Base-by-base conservation (phyloP, 2,113 vertebrate genomes). In the Verasper variegatus region DNA sequence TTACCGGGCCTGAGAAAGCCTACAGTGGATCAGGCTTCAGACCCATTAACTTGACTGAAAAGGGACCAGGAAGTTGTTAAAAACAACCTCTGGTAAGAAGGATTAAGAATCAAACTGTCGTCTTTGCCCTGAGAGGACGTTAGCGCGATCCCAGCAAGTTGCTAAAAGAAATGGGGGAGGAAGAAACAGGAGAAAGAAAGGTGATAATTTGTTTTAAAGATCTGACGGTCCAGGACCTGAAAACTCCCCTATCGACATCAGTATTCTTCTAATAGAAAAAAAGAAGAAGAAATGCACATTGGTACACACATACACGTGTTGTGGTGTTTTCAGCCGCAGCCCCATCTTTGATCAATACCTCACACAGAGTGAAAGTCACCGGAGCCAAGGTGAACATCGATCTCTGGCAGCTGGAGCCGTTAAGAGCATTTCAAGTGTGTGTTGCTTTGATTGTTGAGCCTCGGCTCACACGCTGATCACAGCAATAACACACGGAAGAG, bases 1-100 rank as follows among this genome's bases (percentile, higher is more conserved):
- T 95, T 92, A 89, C 80, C 81, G 15, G 91, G 93, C 92, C 93
- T 91, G 87, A 92, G 92, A 90, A 93, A 78, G 92, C 73, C 93
- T 92, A 85, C 86, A 85, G 74, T 85, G 84, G 84, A 85, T 91
- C 83, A 84, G 77, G 75, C 81, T 81, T 82, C 71, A 81, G 71
- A 89, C 62, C 82, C 87, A 81, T 74, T 88, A 75, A 88, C 72
- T 83, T 81, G 49, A 68, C 80, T 85, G 59, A 82, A 81, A 85
- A 73, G 40, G 58, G 76, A 76, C 62, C 21, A 81, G 88, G 82
- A 88, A 86, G 88, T 79, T 79, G 88, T 91, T 88, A 84, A 86
- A 90, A 87, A 90, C 88, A 86, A 83, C 80, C 84, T 80, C 83
- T 91, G 81, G 42, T 91, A 68, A 86, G 12, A 70, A 49, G 71